Evolutionary conservation across 2,888 invertebrate genomes (phyloP).

Genomic region (Helicoverpa assulta): DNA sequence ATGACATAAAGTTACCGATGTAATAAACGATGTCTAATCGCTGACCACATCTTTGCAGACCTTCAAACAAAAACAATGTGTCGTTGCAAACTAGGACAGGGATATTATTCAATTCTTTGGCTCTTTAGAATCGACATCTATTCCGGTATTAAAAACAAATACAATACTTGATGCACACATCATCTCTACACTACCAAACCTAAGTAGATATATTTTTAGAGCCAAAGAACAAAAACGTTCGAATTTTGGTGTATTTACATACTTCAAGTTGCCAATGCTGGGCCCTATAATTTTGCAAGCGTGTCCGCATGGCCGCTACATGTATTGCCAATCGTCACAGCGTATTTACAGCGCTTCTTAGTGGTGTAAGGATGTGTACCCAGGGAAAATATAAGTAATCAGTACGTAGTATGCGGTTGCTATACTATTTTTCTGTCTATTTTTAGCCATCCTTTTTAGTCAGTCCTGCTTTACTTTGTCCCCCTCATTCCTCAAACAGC

Average conservation of each 20-base stretch:
- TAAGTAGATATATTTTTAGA: constrained; percentile 26
- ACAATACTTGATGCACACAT: not conserved
- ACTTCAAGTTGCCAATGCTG: constrained; percentile 60
- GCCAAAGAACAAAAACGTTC: constrained; percentile 25
- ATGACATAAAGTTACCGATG: constrained; percentile 49
- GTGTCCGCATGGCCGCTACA: constrained; percentile 74
- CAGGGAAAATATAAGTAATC: not conserved
- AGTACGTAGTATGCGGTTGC: too few relatives aligned
- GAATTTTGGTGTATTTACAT: constrained; percentile 69
- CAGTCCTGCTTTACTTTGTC: too few relatives aligned
- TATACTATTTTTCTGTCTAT: too few relatives aligned
- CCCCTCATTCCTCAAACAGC: too few relatives aligned
- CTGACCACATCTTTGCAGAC: constrained; percentile 58
- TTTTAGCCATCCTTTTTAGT: too few relatives aligned
- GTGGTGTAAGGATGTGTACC: constrained; percentile 45
- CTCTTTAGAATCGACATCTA: constrained; percentile 11
- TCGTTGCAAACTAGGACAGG: constrained; percentile 30
- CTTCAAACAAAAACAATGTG: constrained; percentile 56
- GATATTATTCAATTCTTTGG: constrained; percentile 32
- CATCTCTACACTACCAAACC: not conserved
- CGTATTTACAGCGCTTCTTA: constrained; percentile 78
- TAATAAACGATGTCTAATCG: constrained; percentile 60
- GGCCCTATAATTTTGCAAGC: constrained; percentile 60
- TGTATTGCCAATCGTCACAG: constrained; percentile 68
- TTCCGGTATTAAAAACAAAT: too few relatives aligned